These are phyloP conservation scores for Eleutherodactylus coqui DNA, from an alignment of 2,797 vertebrate species.

Conservation along the genomic window DNA sequence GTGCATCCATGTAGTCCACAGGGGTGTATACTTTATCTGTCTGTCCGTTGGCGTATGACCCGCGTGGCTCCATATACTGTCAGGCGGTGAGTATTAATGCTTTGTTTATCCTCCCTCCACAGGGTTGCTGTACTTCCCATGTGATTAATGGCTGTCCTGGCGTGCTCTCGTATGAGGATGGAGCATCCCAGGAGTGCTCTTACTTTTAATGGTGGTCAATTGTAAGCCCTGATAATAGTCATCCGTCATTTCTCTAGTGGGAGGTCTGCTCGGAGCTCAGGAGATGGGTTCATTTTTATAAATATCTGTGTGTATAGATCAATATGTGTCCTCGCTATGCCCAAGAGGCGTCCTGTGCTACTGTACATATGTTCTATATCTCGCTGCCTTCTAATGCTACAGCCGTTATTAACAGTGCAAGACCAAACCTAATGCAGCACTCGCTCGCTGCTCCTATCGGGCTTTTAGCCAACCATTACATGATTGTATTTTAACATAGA, in stretches of 20 bases:
- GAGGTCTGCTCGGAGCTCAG: conserved; percentile 35
- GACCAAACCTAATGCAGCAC: too few species aligned
- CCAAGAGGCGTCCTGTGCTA: conserved; percentile 14
- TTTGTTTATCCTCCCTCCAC: not conserved
- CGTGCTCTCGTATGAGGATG: not conserved
- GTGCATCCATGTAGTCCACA: too few species aligned
- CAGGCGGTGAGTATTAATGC: not conserved
- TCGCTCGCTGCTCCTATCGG: not conserved
- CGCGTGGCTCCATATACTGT: not conserved
- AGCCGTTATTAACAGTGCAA: not conserved
- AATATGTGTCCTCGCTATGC: conserved; percentile 30
- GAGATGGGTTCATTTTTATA: conserved; percentile 44
- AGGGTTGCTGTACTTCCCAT: not conserved
- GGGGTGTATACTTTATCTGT: too few species aligned
- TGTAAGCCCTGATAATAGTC: conserved; percentile 57
- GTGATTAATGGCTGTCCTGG: conserved; percentile 20
- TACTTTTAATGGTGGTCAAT: conserved; percentile 57
- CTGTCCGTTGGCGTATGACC: not conserved
- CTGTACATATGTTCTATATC: conserved; percentile 29
- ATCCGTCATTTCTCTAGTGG: conserved; percentile 31
- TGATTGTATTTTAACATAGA: too few species aligned
- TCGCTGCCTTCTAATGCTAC: not conserved
- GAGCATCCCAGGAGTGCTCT: conserved; percentile 19
- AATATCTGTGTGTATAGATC: conserved; percentile 41
- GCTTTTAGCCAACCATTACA: too few species aligned